phyloP scores from a whole-genome alignment of 2,113 vertebrate species.

The Oceanites oceanicus region DNA sequence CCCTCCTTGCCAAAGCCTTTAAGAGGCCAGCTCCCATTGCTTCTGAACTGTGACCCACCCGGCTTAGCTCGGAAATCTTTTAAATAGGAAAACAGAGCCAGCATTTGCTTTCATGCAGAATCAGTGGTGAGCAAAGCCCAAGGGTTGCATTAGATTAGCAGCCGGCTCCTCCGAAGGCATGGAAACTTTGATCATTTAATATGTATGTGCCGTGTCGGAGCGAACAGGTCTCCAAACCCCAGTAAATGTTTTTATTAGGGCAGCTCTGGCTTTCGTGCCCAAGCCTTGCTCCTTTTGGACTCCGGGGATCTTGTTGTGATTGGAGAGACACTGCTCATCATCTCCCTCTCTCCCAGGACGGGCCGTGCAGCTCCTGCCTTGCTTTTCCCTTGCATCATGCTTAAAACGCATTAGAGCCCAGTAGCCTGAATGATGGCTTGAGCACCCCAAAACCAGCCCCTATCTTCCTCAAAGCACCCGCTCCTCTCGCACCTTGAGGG shows the following conservation, averaged over 20 bases:
- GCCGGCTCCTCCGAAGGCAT: background rate
- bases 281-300: background rate
- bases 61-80: conserved; percentile 38
- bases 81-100: conserved; percentile 2
- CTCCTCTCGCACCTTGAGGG: background rate
- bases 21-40: background rate
- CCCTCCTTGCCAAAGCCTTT: background rate
- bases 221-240: background rate
- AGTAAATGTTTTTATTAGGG: conserved; percentile 49
- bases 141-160: conserved; percentile 23
- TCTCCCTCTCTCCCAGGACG: background rate
- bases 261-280: background rate
- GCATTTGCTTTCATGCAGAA: conserved; percentile 21
- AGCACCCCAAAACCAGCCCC: background rate
- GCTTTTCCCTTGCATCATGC: background rate
- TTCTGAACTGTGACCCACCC: background rate
- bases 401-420: background rate
- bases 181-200: background rate
- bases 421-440: background rate
- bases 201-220: background rate
- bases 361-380: background rate
- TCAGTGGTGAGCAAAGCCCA: conserved; percentile 41
- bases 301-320: background rate
- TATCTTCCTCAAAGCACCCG: background rate
- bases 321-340: background rate